Conservation (phyloP, 2,113 vertebrate species). For the Burhinus bistriatus region DNA sequence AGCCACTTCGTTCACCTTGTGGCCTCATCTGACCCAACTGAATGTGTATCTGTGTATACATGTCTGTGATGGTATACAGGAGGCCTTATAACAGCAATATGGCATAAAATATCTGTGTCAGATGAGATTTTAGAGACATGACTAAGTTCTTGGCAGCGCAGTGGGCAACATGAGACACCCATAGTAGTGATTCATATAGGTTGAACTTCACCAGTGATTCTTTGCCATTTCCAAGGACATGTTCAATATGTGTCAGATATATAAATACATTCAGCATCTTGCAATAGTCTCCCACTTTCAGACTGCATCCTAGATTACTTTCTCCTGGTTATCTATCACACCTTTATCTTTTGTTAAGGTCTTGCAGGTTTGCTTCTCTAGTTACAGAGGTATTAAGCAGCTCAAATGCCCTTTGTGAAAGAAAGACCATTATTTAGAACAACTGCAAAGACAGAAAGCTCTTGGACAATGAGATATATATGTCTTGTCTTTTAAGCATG, state of each 20-base stretch:
- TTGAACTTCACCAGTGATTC: not conserved
- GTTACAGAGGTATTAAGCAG: not conserved
- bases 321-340: not conserved
- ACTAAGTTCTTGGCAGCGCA: not conserved
- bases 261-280: not conserved
- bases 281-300: not conserved
- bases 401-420: not conserved
- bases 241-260: not conserved
- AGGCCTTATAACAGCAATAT: not conserved
- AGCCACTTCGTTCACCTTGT: not conserved
- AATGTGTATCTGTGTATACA: not conserved
- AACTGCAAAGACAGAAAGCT: not conserved
- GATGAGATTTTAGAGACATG: not conserved
- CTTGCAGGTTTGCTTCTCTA: not conserved
- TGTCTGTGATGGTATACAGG: not conserved
- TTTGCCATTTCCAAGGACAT: not conserved
- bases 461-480: not conserved
- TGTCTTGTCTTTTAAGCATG: not conserved
- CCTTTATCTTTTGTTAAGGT: not conserved
- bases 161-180: not conserved
- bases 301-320: not conserved
- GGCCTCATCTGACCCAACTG: not conserved
- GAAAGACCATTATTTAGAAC: not conserved
- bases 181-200: not conserved
- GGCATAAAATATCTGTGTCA: not conserved